phyloP scores from a whole-genome alignment of 1,140 invertebrate species.

The Drosophila lacteicornis region DNA sequence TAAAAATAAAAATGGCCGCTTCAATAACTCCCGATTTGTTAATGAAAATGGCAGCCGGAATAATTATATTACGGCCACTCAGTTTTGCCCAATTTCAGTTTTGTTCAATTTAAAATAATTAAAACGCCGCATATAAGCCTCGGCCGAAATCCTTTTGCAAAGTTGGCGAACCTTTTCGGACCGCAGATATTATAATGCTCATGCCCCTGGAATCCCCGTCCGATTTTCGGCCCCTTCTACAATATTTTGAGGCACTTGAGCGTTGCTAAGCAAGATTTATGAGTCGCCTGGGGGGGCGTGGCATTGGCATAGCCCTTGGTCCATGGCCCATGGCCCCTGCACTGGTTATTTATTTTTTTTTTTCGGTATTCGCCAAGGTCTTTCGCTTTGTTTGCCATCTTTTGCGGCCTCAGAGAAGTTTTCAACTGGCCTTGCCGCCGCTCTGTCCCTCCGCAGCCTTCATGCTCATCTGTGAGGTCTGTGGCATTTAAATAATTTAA shows the following conservation, averaged over 20 bases:
- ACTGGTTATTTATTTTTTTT: constrained; percentile 50
- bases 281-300: constrained; percentile 52
- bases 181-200: constrained; percentile 59
- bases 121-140: constrained; percentile 69
- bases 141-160: constrained; percentile 25
- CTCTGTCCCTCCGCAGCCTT: constrained; percentile 1
- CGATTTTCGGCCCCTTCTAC: background rate
- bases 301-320: constrained; percentile 53
- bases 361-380: constrained; percentile 61
- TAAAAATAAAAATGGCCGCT: constrained; percentile 43
- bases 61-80: constrained; percentile 42
- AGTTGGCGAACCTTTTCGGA: constrained; percentile 47
- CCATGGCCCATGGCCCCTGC: constrained; percentile 5
- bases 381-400: constrained; percentile 60
- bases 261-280: constrained; percentile 79
- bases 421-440: constrained; percentile 42
- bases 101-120: constrained; percentile 73
- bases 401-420: constrained; percentile 44
- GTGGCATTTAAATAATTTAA: constrained; percentile 77
- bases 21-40: constrained; percentile 30
- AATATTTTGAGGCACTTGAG: constrained; percentile 61
- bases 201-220: constrained; percentile 19
- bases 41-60: constrained; percentile 30
- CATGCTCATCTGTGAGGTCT: constrained; percentile 26
- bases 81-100: constrained; percentile 15